Conservation (phyloP, 2,113 vertebrate species). For the Phaethon lepturus region DNA sequence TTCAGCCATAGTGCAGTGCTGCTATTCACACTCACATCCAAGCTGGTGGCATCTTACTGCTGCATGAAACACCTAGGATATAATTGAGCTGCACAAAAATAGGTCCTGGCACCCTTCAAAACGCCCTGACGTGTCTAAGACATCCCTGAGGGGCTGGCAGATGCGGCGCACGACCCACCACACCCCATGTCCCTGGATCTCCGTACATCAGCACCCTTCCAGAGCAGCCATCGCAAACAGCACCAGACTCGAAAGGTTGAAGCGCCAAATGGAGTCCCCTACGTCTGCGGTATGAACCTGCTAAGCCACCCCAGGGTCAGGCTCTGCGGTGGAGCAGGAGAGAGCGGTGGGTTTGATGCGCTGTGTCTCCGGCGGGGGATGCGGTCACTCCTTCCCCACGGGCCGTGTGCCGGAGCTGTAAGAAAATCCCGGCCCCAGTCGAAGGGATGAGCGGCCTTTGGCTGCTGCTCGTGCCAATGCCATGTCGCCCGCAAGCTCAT, state of each 20-base stretch:
- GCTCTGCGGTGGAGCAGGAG: not conserved
- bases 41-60: not conserved
- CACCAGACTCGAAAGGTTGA: not conserved
- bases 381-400: accelerated
- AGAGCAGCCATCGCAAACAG: not conserved
- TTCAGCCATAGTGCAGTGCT: accelerated
- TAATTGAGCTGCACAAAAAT: not conserved
- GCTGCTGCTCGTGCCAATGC: not conserved
- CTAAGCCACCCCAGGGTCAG: not conserved
- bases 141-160: not conserved
- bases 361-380: not conserved
- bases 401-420: not conserved
- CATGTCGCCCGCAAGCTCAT: not conserved
- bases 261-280: not conserved
- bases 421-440: not conserved
- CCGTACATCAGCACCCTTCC: not conserved
- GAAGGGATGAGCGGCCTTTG: not conserved
- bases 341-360: not conserved
- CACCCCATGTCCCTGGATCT: accelerated
- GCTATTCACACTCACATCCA: not conserved
- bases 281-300: not conserved
- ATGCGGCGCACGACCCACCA: not conserved
- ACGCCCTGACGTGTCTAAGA: not conserved
- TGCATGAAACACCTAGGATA: not conserved
- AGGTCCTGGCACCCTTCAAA: not conserved